Evolutionary conservation across 2,797 vertebrate genomes (phyloP).

Genomic region (Lepidocolaptes lacrymiger): DNA sequence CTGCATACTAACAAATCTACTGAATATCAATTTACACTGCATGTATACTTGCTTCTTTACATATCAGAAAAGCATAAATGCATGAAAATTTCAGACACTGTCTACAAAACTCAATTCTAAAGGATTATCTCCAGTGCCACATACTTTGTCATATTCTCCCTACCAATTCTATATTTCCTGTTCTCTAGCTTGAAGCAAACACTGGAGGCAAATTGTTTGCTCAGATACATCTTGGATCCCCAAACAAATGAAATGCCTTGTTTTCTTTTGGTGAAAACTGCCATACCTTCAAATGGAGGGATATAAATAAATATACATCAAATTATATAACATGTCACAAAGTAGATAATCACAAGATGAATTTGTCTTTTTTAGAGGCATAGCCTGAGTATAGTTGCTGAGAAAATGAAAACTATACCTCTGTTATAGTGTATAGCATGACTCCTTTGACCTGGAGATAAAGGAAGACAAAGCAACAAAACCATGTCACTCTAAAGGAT

Average conservation of each 20-base stretch:
- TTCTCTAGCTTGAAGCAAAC: conserved; percentile 35
- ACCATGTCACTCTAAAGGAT: conserved; percentile 4
- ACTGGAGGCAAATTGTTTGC: background rate
- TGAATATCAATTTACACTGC: conserved; percentile 31
- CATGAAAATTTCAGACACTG: conserved; percentile 7
- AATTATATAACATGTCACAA: conserved; percentile 29
- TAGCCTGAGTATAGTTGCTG: conserved; percentile 14
- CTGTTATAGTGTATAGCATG: conserved; percentile 30
- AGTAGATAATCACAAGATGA: conserved; percentile 41
- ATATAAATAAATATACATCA: conserved; percentile 67
- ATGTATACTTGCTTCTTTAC: conserved; percentile 25
- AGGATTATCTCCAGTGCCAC: background rate
- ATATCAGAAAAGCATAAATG: conserved; percentile 38
- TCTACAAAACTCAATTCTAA: background rate
- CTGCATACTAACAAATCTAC: conserved; percentile 44
- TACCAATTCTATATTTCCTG: background rate
- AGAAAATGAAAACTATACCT: conserved; percentile 18
- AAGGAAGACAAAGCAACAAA: conserved; percentile 56
- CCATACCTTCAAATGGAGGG: conserved; percentile 39
- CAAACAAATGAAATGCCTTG: conserved; percentile 31
- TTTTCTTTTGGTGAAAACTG: conserved; percentile 39
- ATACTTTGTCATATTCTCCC: conserved; percentile 8
- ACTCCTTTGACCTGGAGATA: conserved; percentile 63
- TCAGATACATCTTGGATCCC: conserved; percentile 19
- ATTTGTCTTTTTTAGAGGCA: conserved; percentile 55